Evolutionary conservation across 2,888 invertebrate species (phyloP), one percentile per base, ranked within the genome.

Genomic region (Nebria salina): DNA sequence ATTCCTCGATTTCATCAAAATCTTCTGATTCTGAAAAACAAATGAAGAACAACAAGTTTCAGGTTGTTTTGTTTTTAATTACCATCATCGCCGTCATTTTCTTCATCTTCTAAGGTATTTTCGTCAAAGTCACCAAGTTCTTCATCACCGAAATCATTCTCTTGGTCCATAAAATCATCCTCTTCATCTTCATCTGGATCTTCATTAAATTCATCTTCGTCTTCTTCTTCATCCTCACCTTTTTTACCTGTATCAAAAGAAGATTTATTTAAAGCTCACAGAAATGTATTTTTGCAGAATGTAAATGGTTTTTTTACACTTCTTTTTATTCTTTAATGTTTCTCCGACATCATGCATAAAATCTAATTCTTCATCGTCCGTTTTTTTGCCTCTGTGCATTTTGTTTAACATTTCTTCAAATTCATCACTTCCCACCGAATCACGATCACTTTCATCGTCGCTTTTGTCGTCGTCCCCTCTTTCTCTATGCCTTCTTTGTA

Each of bases 371-470:
- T 91, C 89, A 68, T 89, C 89, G 83, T 91, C 91, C 77, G 91
- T 90, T 76, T 89, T 88, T 54, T 84, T 84, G 8, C 88, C 86
- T 0, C 91, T 91, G 0, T 91, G 89, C 86, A 92, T 88, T 75
- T 88, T 89, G 83, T 92, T 91, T 65, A 95, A 88, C 86, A 94
- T 93, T 79, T 92, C 91, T 84, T 95, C 93, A 86, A 95, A 95
- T 87, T 95, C 95, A 72, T 94, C 94, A 86, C 94, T 94, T 83
- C 92, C 93, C 9, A 97, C 94, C 72, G 95, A 95, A 68, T 93
- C 95, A 0, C 90, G 88, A 84, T 93, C 93, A 84, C 91, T 91
- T 73, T 91, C 91, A 64, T 93, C 92, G 6, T 92, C 92, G 72
- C 93, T 91, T 6, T 92, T 92, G 70, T 93, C 92, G 5, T 89